Percentiles rank a stretch among this genome's conserved stretches.
phyloP scores from a whole-genome alignment of 2,113 vertebrate genomes.

The Eurypyga helias region DNA sequence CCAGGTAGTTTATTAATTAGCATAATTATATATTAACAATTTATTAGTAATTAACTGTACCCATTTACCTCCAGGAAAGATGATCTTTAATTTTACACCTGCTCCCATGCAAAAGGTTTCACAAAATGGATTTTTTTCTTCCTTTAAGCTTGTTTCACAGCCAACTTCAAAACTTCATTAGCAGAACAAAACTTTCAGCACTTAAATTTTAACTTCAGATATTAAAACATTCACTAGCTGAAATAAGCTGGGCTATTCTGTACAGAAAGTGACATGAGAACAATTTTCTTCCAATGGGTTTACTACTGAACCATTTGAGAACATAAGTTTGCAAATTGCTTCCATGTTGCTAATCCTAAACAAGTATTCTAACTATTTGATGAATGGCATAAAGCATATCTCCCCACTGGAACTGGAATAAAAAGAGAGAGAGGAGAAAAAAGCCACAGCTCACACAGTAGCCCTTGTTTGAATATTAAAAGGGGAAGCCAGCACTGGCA shows the following conservation, averaged over 20 bases:
- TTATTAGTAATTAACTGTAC: neutral
- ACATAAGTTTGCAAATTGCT: conserved; percentile 13
- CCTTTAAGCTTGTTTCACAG: neutral
- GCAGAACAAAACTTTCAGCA: neutral
- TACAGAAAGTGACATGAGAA: neutral
- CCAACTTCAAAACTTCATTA: neutral
- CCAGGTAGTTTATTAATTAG: neutral
- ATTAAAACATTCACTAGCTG: neutral
- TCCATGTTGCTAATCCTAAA: neutral
- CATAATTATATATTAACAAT: neutral
- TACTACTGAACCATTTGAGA: neutral
- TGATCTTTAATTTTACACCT: neutral
- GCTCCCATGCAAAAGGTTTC: neutral
- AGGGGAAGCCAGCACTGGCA: neutral
- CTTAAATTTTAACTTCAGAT: neutral
- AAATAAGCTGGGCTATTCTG: neutral
- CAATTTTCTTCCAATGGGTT: neutral
- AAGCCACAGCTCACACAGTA: neutral
- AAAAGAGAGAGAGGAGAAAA: neutral
- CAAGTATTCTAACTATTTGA: neutral
- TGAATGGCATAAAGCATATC: neutral
- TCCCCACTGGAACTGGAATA: neutral
- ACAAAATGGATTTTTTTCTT: neutral
- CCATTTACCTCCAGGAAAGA: neutral
- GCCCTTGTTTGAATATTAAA: neutral